Evolutionary conservation across 1,140 invertebrate genomes (phyloP), one percentile per base, ranked within the genome.

Genomic region (Drosophila fuyamai): DNA sequence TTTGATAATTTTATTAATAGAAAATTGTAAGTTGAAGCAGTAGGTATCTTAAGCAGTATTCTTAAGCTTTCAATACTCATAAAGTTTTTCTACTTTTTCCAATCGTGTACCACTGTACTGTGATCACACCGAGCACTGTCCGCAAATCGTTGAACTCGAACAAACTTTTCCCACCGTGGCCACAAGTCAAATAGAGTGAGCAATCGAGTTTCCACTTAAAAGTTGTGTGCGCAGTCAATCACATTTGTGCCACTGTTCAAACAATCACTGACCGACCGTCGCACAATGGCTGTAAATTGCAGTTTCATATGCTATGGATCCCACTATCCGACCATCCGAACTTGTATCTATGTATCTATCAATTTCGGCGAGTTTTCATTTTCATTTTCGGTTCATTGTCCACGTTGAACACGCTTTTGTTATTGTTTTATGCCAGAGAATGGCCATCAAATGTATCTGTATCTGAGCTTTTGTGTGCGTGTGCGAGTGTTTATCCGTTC

Each of bases 361-460:
- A 73, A 73, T 61, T 57, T 63, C 47, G 35, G 55, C 51, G 71
- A 72, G 55, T 67, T 61, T 74, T 67, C 62, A 62, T 79, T 65
- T 56, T 43, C 70, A 68, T 73, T 70, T 53, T 72, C 60, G 46
- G 40, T 67, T 66, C 57, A 14, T 66, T 67, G 57, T 67, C 65
- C 44, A 55, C 58, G 55, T 40, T 62, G 70, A 55, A 63, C 38
- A 55, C 44, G 62, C 58, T 47, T 46, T 73, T 79, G 53, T 67
- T 81, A 73, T 74, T 77, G 59, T 73, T 79, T 62, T 80, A 66
- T 66, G 68, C 63, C 59, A 75, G 44, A 81, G 70, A 86, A 75
- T 67, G 75, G 57, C 57, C 81, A 81, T 81, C 51, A 60, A 81
- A 50, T 73, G 72, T 80, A 67, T 79, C 27, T 57, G 41, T 50